phyloP scores from a whole-genome alignment of 2,113 vertebrate genomes.

The Notarius lentiginosus region DNA sequence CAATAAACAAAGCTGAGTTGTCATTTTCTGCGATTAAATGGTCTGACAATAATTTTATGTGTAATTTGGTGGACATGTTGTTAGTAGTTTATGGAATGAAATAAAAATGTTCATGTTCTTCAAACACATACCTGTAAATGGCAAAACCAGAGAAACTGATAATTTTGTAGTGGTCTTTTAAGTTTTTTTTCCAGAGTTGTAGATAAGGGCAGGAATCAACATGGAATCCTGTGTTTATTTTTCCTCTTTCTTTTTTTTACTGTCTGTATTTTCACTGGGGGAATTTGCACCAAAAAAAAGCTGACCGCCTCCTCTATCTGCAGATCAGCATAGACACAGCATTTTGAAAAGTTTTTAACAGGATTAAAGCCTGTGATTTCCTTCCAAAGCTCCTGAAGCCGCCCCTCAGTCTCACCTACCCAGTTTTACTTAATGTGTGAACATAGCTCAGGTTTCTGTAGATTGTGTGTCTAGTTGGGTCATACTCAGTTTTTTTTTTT shows the following conservation, averaged over 20 bases:
- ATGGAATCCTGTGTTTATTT: neutral
- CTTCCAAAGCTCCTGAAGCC: neutral
- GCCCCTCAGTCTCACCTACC: neutral
- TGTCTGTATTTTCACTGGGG: neutral
- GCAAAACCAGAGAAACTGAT: no score
- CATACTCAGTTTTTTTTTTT: neutral
- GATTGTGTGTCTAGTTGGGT: neutral
- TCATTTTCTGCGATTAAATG: no score
- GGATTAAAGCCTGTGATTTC: constrained; percentile 14
- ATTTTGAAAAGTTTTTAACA: neutral
- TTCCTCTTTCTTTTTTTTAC: constrained; percentile 2
- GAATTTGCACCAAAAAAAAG: neutral
- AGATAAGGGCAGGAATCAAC: neutral
- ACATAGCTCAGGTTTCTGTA: neutral
- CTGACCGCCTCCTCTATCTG: neutral
- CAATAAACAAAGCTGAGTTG: no score
- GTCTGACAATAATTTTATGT: no score
- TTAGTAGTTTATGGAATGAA: no score
- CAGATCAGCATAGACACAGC: neutral
- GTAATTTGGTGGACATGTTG: no score
- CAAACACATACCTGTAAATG: no score
- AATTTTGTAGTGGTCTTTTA: no score
- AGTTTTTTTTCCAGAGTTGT: no score
- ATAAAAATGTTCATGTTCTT: no score
- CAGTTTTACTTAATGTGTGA: neutral